These are phyloP conservation scores for Acleris literana DNA, from an alignment of 2,888 invertebrate species.

Conservation along the genomic window DNA sequence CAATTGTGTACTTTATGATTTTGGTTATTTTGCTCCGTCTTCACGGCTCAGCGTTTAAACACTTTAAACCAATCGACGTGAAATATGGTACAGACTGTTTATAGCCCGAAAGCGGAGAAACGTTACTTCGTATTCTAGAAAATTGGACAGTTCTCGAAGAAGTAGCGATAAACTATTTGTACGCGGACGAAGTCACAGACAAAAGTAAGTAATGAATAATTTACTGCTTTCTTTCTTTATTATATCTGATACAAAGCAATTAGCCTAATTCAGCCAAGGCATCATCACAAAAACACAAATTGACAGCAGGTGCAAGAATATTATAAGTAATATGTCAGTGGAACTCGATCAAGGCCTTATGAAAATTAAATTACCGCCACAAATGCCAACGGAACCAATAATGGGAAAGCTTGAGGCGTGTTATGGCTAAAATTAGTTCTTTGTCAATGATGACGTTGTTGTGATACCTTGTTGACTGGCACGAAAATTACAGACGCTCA, in stretches of 20 bases:
- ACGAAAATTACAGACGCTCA: slow-evolving; percentile 25
- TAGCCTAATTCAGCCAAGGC: not conserved
- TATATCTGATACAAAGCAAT: too few relatives aligned
- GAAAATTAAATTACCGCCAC: slow-evolving; percentile 46
- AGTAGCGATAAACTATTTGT: too few relatives aligned
- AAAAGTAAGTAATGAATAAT: too few relatives aligned
- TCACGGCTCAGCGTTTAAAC: too few relatives aligned
- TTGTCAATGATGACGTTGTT: slow-evolving; percentile 33
- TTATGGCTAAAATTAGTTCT: slow-evolving; percentile 35
- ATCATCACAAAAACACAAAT: slow-evolving; percentile 27
- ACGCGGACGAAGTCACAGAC: not conserved
- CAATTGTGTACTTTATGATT: slow-evolving; percentile 4
- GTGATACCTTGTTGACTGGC: slow-evolving; percentile 25
- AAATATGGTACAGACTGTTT: too few relatives aligned
- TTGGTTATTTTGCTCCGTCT: not conserved
- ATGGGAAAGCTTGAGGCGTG: slow-evolving; percentile 43
- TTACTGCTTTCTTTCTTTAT: too few relatives aligned
- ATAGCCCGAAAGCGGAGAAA: too few relatives aligned
- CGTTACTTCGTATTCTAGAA: too few relatives aligned
- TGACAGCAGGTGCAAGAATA: slow-evolving; percentile 31
- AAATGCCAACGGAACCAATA: slow-evolving; percentile 56
- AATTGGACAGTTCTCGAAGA: too few relatives aligned
- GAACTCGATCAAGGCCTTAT: slow-evolving; percentile 53
- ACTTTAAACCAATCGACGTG: too few relatives aligned
- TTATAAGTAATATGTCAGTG: slow-evolving; percentile 39